A percentile compares a stretch with the other conserved stretches of the same genome.
These are phyloP conservation scores for Macropodus opercularis DNA, from an alignment of 2,797 vertebrate genomes.

Conservation along the genomic window DNA sequence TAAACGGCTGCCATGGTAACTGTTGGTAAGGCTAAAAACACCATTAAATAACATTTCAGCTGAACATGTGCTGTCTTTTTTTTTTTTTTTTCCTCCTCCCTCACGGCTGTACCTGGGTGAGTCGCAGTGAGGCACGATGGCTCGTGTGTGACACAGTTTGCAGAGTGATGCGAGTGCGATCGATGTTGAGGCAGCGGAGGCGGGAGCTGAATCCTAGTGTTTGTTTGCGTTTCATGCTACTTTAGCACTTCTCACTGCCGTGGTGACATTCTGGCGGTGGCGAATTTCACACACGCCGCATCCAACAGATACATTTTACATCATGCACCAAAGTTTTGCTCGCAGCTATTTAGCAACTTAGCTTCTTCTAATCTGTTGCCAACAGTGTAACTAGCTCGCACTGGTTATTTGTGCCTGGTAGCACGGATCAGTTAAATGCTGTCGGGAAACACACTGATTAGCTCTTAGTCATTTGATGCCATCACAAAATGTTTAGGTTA, in stretches of 20 bases:
- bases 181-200: conserved; percentile 37
- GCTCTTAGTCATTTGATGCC: background rate
- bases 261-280: conserved; percentile 56
- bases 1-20: conserved; percentile 50
- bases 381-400: background rate
- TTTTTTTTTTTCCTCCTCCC: no score
- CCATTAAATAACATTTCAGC: conserved; percentile 29
- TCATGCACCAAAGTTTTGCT: background rate
- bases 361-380: background rate
- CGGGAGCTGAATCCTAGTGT: conserved; percentile 42
- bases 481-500: no score
- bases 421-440: background rate
- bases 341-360: conserved; percentile 19
- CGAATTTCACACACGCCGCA: conserved; percentile 48
- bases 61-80: conserved; percentile 4
- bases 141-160: conserved; percentile 20
- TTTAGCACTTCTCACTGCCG: conserved; percentile 39
- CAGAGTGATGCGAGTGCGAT: conserved; percentile 30
- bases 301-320: conserved; percentile 22
- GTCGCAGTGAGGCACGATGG: background rate
- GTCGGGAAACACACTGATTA: background rate
- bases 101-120: conserved; percentile 17
- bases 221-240: conserved; percentile 51
- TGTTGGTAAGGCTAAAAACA: conserved; percentile 13
- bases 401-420: background rate